Evolutionary conservation across 2,888 invertebrate genomes (phyloP), one percentile per base, ranked within the genome.

Genomic region (Corbicula japonica): DNA sequence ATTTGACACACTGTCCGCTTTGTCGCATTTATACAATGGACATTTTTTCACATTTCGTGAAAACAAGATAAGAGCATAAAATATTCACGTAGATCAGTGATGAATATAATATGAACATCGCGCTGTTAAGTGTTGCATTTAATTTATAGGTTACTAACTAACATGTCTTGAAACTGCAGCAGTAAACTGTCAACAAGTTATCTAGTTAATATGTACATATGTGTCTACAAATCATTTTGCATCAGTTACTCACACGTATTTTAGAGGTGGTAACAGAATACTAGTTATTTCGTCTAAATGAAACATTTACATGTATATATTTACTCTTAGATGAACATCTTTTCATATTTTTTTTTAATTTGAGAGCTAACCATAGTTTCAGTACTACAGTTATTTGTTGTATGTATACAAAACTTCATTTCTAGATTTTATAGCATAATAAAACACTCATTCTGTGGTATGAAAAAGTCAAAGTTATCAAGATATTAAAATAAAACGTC

Each of bases 401-500:
- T 46, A 15, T 46, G 21, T n/a, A 46, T 15, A n/a, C 18, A 38
- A 15, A 12, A 38, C 18, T 18, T 46, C 46, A 21, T 46, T 46
- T n/a, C 46, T n/a, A 21, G 26, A 38, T 56, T 62, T 54, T 44
- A 54, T 21, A 44, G 34, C 38, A 72, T 21, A 32, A 72, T 72
- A 61, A 62, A 62, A 15, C 18, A 26, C 52, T 72, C 54, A 54
- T 18, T n/a, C 21, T 41, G 8, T 18, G 35, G 35, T 50, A 48
- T 70, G 34, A 60, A 70, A 52, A 52, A 60, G 34, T 62, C 32
- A 28, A n/a, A 35, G 54, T 23, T 52, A 72, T 62, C 63, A 62
- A 52, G 41, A 72, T 72, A 72, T 62, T 62, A 38, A 50, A 62
- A 61, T 65, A 30, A 52, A n/a, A n/a, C n/a, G n/a, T n/a, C n/a